Conservation (phyloP, 2,797 vertebrate species). For the Alfaro cultratus region DNA sequence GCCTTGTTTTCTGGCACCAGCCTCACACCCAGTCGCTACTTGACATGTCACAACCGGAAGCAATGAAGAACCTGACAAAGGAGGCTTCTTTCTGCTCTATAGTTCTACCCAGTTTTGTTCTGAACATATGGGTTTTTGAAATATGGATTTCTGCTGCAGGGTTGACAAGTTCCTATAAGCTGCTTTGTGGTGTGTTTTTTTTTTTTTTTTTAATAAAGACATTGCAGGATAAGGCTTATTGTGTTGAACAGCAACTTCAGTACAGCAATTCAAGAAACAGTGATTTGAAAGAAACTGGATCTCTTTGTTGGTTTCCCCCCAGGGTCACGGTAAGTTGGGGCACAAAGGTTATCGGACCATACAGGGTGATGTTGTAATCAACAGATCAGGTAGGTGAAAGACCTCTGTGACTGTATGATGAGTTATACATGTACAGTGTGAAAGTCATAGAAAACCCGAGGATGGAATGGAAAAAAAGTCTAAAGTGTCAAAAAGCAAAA, state of each 20-base stretch:
- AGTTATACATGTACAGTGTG: background rate
- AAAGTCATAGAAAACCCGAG: background rate
- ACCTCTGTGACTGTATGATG: background rate
- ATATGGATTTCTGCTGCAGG: background rate
- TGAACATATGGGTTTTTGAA: background rate
- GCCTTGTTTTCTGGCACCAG: background rate
- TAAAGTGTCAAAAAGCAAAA: background rate
- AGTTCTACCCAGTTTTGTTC: background rate
- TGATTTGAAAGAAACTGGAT: background rate
- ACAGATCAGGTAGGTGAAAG: background rate
- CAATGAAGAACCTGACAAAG: background rate
- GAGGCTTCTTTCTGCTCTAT: background rate
- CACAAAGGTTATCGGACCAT: background rate
- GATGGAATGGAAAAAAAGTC: background rate
- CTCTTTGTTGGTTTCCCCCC: background rate
- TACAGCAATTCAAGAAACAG: background rate
- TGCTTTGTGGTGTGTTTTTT: background rate
- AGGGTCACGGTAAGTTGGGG: background rate
- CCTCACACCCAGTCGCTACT: background rate
- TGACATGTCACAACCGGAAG: slow-evolving; percentile 1
- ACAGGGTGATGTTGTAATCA: background rate
- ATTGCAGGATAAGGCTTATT: background rate
- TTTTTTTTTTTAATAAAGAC: background rate
- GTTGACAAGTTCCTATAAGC: background rate
- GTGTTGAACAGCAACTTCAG: background rate